A percentile compares a stretch with the other conserved stretches of the same genome.
phyloP scores from a whole-genome alignment of 2,113 vertebrate genomes.

The Scalopus aquaticus region DNA sequence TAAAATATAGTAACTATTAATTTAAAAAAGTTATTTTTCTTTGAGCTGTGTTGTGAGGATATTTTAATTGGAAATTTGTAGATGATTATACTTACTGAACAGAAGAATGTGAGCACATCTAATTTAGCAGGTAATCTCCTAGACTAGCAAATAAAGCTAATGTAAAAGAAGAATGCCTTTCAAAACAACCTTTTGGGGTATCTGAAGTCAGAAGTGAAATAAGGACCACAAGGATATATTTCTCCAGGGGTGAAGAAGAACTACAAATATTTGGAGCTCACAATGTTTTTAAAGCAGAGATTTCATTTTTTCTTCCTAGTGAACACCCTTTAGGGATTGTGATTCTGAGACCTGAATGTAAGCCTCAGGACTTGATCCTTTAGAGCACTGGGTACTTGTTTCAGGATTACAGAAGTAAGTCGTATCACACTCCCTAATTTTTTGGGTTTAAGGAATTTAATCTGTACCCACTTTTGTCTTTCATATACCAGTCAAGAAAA shows the following conservation, averaged over 20 bases:
- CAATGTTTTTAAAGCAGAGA: not conserved
- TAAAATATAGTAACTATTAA: not conserved
- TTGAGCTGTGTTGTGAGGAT: not conserved
- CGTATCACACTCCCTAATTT: not conserved
- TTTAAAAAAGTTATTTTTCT: conserved; percentile 52
- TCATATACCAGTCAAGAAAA: not conserved
- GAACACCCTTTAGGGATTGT: not conserved
- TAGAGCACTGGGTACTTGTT: not conserved
- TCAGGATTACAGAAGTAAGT: not conserved
- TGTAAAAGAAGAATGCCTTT: not conserved
- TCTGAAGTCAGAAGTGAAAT: conserved; percentile 5
- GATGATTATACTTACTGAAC: not conserved
- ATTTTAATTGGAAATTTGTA: conserved; percentile 41
- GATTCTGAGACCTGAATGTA: conserved; percentile 40
- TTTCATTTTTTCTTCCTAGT: not conserved
- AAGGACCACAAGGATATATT: not conserved
- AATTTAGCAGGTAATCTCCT: conserved; percentile 23
- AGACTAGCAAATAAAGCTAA: conserved; percentile 29
- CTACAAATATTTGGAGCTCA: not conserved
- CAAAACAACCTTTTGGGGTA: not conserved
- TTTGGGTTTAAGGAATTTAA: conserved; percentile 21
- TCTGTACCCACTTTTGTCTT: conserved; percentile 11
- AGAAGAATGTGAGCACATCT: conserved; percentile 37
- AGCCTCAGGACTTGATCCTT: not conserved
- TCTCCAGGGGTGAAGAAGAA: conserved; percentile 9